Base-by-base conservation (phyloP, 2,113 vertebrate species). In the Tachysurus vachellii region DNA sequence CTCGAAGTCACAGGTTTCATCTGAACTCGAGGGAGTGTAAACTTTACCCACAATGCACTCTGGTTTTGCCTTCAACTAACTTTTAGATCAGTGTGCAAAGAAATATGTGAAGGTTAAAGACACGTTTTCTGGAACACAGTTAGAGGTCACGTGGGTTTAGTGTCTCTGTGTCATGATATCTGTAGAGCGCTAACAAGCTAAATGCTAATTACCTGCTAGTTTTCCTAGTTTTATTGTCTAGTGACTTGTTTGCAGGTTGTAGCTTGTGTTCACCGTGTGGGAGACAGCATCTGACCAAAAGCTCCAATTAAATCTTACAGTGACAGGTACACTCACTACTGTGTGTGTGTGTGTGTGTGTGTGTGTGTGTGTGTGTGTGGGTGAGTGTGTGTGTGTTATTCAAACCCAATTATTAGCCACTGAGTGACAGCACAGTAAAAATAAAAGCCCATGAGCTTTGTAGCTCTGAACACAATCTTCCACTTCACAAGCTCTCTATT, bases 371-470 rank as follows among this genome's bases (percentile, higher is more conserved):
- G 53, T 80, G 80, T 82, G 80, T 82, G 80, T 79, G 50, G 31
- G n/a, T 77, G 73, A 53, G 73, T 53, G 19, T 76, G 44, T 13
- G 89, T 89, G 89, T 28, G 90, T 92, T 91, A 89, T 90, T 93
- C 91, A 88, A 85, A 84, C 86, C 90, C 53, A 89, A 89, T 88
- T 80, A 91, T 84, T 85, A 73, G 82, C 83, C 68, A 44, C 80
- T 77, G 56, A 87, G 3, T 85, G 91, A 86, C 83, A 87, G 84
- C 66, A 82, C 62, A 66, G 66, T 28, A 82, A 64, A 68, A 85
- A 82, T 80, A 50, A 31, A 66, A 42, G 82, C 80, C 64, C 2
- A 76, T 64, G 66, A 76, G 81, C 56, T 87, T 64, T 53, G 54
- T 10, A 54, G 85, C 85, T 54, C 70, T 64, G 28, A 54, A 56